Conservation (phyloP, 2,888 invertebrate genomes). For the Caenorhabditis sp. region DNA sequence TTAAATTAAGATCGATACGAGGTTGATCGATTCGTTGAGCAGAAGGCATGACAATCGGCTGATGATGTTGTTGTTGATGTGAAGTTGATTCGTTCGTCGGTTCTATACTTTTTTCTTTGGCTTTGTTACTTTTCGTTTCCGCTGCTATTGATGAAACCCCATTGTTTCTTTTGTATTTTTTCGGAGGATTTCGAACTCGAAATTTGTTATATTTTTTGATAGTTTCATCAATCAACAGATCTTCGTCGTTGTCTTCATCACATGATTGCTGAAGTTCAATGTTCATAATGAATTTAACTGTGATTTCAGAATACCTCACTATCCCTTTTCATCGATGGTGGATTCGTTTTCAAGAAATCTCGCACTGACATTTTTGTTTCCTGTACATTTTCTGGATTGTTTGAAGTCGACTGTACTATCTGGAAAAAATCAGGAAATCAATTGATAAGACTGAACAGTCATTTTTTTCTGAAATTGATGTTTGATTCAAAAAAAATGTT, state of each 20-base stretch:
- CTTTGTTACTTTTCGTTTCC: background rate
- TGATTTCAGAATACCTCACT: background rate
- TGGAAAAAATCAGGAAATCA: too few relatives aligned
- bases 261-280: slow-evolving; percentile 7
- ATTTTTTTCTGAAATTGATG: too few relatives aligned
- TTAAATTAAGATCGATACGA: background rate
- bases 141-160: slow-evolving; percentile 11
- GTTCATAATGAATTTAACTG: background rate
- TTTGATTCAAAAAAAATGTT: too few relatives aligned
- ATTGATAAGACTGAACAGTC: too few relatives aligned
- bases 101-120: background rate
- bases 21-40: background rate
- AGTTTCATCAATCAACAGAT: slow-evolving; percentile 12
- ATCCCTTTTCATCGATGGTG: slow-evolving; percentile 22
- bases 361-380: slow-evolving; percentile 20
- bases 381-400: background rate
- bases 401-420: background rate
- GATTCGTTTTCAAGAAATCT: slow-evolving; percentile 29
- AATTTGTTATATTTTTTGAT: slow-evolving; percentile 27
- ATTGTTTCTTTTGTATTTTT: slow-evolving; percentile 2
- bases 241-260: slow-evolving; percentile 16
- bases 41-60: background rate
- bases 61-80: background rate
- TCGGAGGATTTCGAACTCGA: slow-evolving; percentile 31
- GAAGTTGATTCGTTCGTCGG: background rate